Percentiles rank a stretch among this genome's conserved stretches.
phyloP scores from a whole-genome alignment of 2,113 vertebrate species.

The Micromys minutus region DNA sequence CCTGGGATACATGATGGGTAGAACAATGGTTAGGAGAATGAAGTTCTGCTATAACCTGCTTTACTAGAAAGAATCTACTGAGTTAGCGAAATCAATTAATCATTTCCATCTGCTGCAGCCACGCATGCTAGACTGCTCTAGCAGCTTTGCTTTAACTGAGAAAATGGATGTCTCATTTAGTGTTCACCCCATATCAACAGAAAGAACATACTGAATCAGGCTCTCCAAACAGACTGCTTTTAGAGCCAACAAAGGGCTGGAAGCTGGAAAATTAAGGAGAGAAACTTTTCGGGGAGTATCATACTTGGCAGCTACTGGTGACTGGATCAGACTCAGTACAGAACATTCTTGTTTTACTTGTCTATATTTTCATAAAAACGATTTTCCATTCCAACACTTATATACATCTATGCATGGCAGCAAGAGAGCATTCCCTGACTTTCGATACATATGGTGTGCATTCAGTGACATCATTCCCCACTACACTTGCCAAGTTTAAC shows the following conservation, averaged over 20 bases:
- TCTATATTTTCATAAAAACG: conserved; percentile 78
- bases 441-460: conserved; percentile 80
- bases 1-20: conserved; percentile 42
- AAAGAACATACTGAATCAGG: conserved; percentile 77
- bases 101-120: conserved; percentile 73
- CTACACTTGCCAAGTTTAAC: conserved; percentile 78
- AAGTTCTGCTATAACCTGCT: conserved; percentile 48
- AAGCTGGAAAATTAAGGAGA: conserved; percentile 68
- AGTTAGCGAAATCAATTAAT: conserved; percentile 65
- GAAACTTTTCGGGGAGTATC: conserved; percentile 50
- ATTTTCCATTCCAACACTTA: conserved; percentile 83
- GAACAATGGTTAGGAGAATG: conserved; percentile 54
- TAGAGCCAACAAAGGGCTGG: conserved; percentile 70
- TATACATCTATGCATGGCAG: conserved; percentile 78
- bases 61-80: conserved; percentile 65
- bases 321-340: conserved; percentile 73
- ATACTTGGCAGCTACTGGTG: conserved; percentile 74
- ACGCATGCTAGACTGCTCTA: conserved; percentile 35
- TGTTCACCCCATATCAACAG: conserved; percentile 64
- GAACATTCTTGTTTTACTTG: conserved; percentile 79
- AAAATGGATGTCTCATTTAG: conserved; percentile 70
- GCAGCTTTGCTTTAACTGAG: conserved; percentile 43
- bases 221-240: conserved; percentile 40
- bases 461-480: conserved; percentile 85
- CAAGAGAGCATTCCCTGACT: conserved; percentile 78